Evolutionary conservation across 1,140 invertebrate genomes (phyloP), one percentile per base, ranked within the genome.

Genomic region (Neuroterus valhalla): DNA sequence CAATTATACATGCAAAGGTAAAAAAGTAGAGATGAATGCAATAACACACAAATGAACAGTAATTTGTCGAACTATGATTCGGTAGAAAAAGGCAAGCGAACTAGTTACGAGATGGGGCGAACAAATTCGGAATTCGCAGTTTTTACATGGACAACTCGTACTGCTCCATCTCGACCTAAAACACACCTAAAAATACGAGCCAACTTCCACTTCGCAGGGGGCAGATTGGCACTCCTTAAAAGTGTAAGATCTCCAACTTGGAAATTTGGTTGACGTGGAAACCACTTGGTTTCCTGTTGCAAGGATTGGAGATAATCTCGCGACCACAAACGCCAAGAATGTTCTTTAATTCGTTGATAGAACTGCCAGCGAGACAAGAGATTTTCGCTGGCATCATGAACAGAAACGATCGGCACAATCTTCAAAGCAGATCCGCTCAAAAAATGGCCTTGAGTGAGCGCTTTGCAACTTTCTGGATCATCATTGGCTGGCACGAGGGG

Each of bases 381-480:
- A 42, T 74, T 74, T 1, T 69, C 38, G 6, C 10, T 45, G 0
- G 14, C 12, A 17, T 67, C 66, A 4, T 62, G 0, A 10, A 68
- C 3, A 1, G 67, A 68, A 52, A 70, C 66, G 31, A 70, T 66
- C 2, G 80, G 76, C 0, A 72, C 12, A 14, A 81, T 45, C 3
- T 69, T 0, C 1, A 75, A 38, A 4, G 82, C 12, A 19, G 78
- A 50, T 17, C 76, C 81, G 10, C 79, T 82, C 19, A 86, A 68
- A 67, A 87, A 84, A 67, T 85, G 82, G 0, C 78, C 77, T 21
- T 78, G 82, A 8, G 81, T 84, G 12, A 66, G 23, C 3, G 62
- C 55, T 12, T 72, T 21, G 5, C 66, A 15, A 17, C 15, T 23
- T 1, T 52, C 70, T 1, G 75, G 76, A 19, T 78, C 72, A 31